Base-by-base conservation (phyloP, 2,797 vertebrate species). In the Coranthus polyacanthus region DNA sequence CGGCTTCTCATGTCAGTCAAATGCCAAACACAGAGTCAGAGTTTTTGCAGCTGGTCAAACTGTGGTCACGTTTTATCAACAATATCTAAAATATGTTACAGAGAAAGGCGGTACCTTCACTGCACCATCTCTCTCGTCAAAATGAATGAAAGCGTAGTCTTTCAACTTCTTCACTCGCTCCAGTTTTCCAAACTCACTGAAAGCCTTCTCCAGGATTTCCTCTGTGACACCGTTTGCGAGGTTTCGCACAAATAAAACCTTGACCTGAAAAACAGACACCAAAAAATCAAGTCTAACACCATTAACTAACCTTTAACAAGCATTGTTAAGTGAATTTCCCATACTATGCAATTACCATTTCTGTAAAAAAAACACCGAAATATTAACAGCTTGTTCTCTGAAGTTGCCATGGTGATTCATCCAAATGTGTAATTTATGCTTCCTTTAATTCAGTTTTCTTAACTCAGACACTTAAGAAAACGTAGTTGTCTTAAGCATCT, bases 61-160 rank as follows among this genome's bases (percentile, higher is more conserved):
- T 7, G n/a, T n/a, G n/a, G 7, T 32, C 29, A 39, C 6, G 10
- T 42, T 10, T 26, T 3, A 39, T 2, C 4, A n/a, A 26, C 3
- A 9, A n/a, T n/a, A n/a, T n/a, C n/a, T n/a, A n/a, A n/a, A n/a
- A n/a, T n/a, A n/a, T n/a, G n/a, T n/a, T n/a, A n/a, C 4, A 12
- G 0, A 6, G 5, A 6, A 13, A 1, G 4, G 1, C 16, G 21
- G 65, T 92, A 98, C 97, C 96, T 98, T 98, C 68, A 99, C 96
- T 26, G 97, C 97, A 53, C 96, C 96, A 45, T 97, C 96, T 58
- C 97, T 72, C 42, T 98, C 97, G 68, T 98, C 96, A 78, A 97
- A 99, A 92, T 98, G 97, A 83, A 99, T 96, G 84, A 99, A 98
- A 68, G 97, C 97, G 64, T 98, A 99, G 80, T 99, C 97, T 86